Evolutionary conservation across 2,797 vertebrate species (phyloP).

Genomic region (Melanotaenia parkinsoni): DNA sequence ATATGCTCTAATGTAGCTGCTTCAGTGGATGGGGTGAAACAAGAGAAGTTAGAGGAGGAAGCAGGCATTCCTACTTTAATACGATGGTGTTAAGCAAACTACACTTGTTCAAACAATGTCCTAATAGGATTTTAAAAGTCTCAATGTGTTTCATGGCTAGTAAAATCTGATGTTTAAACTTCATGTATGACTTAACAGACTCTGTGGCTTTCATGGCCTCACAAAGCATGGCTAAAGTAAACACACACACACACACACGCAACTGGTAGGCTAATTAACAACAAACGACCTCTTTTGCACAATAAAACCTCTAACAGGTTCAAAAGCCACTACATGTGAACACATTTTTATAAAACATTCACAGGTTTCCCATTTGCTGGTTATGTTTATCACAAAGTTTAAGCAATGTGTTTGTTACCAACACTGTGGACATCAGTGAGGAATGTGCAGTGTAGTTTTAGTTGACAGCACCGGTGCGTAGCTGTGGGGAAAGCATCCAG

Average conservation of each 20-base stretch:
- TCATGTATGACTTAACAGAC: conserved; percentile 39
- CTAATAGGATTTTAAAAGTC: conserved; percentile 20
- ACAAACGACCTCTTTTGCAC: conserved; percentile 41
- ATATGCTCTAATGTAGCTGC: conserved; percentile 43
- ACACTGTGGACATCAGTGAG: conserved; percentile 37
- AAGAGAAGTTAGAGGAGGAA: not conserved
- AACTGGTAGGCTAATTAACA: conserved; percentile 55
- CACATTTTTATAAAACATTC: not conserved
- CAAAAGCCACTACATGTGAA: not conserved
- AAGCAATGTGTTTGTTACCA: conserved; percentile 19
- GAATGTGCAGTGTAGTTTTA: conserved; percentile 42
- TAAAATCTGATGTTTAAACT: conserved; percentile 32
- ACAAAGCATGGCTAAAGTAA: conserved; percentile 43
- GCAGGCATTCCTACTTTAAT: not conserved
- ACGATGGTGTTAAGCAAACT: not conserved
- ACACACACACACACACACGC: conserved; percentile 33
- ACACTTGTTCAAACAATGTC: conserved; percentile 8
- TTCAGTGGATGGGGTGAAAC: conserved; percentile 15
- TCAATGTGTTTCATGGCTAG: conserved; percentile 7
- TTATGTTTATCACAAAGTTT: conserved; percentile 20
- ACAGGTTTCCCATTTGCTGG: conserved; percentile 2
- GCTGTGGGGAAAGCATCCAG: conserved; percentile 60
- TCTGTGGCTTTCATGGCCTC: conserved; percentile 49
- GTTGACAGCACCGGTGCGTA: conserved; percentile 44
- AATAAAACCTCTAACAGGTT: conserved; percentile 13